phyloP scores from a whole-genome alignment of 2,797 vertebrate genomes.

The Xenopus petersii region DNA sequence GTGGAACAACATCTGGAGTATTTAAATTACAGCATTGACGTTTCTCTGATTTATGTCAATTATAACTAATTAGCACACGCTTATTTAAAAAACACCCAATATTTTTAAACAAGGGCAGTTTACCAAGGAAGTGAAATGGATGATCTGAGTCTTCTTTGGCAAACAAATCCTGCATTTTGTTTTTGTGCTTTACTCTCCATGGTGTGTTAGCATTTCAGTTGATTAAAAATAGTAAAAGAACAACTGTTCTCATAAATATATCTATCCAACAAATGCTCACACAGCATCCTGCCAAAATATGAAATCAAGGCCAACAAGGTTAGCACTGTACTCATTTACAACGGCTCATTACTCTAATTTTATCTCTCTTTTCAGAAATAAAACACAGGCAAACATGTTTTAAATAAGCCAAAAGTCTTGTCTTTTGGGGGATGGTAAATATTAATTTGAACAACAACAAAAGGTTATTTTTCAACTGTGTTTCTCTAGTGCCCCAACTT shows the following conservation, averaged over 20 bases:
- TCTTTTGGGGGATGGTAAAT: no score
- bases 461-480: no score
- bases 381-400: conserved; percentile 2
- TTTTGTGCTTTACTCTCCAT: conserved; percentile 42
- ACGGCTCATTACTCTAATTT: conserved; percentile 56
- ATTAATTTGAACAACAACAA: no score
- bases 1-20: no score
- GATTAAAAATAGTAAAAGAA: conserved; percentile 43
- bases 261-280: conserved; percentile 20
- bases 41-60: background rate
- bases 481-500: no score
- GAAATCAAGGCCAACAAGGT: conserved; percentile 35
- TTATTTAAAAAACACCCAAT: background rate
- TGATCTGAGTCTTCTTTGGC: conserved; percentile 20
- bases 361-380: conserved; percentile 38
- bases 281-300: conserved; percentile 7
- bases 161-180: conserved; percentile 28
- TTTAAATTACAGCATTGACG: no score
- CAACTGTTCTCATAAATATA: conserved; percentile 37
- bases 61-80: conserved; percentile 17
- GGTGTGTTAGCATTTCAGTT: conserved; percentile 30
- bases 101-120: conserved; percentile 22
- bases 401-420: background rate
- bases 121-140: conserved; percentile 17
- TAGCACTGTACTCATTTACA: conserved; percentile 48